Percentiles rank a stretch among this genome's conserved stretches.
phyloP scores from a whole-genome alignment of 2,797 vertebrate species.

The Hafferia zeledoni region DNA sequence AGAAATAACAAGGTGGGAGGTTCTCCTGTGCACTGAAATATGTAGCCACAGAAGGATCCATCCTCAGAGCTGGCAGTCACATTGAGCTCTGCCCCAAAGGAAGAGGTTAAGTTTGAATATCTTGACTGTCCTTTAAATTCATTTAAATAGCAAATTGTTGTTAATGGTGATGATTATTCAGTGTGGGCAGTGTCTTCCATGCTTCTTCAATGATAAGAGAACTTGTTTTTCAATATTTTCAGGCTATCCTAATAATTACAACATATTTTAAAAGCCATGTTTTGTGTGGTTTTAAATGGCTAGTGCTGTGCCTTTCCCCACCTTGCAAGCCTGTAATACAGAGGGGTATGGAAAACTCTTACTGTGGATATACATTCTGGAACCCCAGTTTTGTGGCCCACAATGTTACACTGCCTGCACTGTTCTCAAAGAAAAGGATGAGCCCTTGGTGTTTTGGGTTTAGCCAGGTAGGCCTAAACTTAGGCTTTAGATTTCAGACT shows the following conservation, averaged over 20 bases:
- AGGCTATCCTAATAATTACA: not conserved
- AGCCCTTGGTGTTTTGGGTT: not conserved
- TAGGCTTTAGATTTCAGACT: too few species aligned
- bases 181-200: not conserved
- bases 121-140: not conserved
- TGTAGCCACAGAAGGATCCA: not conserved
- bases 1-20: not conserved
- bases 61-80: not conserved
- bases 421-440: not conserved
- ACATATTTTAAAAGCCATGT: not conserved
- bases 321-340: not conserved
- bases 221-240: not conserved
- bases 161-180: not conserved
- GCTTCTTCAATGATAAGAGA: not conserved
- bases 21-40: not conserved
- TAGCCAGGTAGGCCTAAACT: too few species aligned
- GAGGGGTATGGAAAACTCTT: not conserved
- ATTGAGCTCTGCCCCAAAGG: not conserved
- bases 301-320: not conserved
- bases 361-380: not conserved
- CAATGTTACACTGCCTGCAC: not conserved
- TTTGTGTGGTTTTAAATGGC: not conserved
- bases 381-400: not conserved
- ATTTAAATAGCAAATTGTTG: not conserved
- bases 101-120: not conserved